Conservation (phyloP, 2,888 invertebrate genomes). For the Mesorhabditis belari region DNA sequence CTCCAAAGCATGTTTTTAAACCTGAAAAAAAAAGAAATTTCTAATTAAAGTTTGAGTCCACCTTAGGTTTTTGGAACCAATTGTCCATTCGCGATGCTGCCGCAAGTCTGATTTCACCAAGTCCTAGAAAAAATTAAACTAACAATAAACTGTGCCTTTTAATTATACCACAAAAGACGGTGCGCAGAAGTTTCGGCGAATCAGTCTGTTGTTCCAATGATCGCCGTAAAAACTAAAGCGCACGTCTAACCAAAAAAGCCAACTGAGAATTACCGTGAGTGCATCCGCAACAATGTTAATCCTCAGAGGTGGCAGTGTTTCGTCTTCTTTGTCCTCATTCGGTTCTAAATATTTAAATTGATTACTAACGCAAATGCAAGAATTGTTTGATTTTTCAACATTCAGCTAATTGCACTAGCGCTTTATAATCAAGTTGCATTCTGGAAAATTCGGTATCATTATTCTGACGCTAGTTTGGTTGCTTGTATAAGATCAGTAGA, state of each 20-base stretch:
- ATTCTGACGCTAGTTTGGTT: no score
- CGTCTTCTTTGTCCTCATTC: background rate
- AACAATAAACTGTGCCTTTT: background rate
- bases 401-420: no score
- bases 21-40: no score
- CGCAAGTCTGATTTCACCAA: conserved; percentile 74
- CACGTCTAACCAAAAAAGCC: no score
- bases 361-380: no score
- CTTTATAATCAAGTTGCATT: no score
- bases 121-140: conserved; percentile 60
- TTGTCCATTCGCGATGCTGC: conserved; percentile 76
- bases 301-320: background rate
- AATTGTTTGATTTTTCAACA: no score
- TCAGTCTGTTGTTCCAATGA: background rate
- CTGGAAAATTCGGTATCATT: no score
- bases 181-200: no score
- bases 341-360: background rate
- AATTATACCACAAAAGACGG: background rate
- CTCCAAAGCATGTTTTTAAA: conserved; percentile 85
- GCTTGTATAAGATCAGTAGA: no score
- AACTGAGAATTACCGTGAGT: background rate
- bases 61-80: conserved; percentile 90
- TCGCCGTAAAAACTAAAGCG: background rate
- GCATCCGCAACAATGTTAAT: background rate
- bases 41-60: no score